A percentile compares a stretch with the other conserved stretches of the same genome.
phyloP scores from a whole-genome alignment of 2,888 invertebrate species.

The Ormyrus labotus region DNA sequence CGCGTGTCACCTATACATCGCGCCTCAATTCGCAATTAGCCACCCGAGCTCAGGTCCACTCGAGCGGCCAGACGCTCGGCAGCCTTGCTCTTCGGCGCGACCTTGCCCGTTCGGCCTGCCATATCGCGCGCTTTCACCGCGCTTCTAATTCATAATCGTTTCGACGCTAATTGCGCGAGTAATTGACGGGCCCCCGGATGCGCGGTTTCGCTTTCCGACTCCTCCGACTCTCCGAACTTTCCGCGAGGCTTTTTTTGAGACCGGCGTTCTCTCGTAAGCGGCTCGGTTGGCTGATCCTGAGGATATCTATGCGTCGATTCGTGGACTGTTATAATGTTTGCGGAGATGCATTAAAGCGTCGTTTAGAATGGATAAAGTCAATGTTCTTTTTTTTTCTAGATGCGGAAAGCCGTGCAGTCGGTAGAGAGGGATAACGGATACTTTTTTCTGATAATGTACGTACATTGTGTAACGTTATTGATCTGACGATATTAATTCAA shows the following conservation, averaged over 20 bases:
- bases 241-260: not conserved
- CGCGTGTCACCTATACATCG: not conserved
- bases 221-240: too few species aligned
- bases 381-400: too few species aligned
- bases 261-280: too few species aligned
- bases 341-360: too few species aligned
- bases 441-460: too few species aligned
- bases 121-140: slow-evolving; percentile 32
- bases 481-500: slow-evolving; percentile 13
- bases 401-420: too few species aligned
- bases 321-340: too few species aligned
- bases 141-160: slow-evolving; percentile 38
- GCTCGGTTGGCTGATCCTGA: too few species aligned
- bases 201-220: slow-evolving; percentile 31
- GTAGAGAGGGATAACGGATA: too few species aligned
- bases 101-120: slow-evolving; percentile 10
- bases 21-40: slow-evolving; percentile 10
- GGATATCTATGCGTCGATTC: too few species aligned
- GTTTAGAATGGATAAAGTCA: too few species aligned
- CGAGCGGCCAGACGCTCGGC: slow-evolving; percentile 6
- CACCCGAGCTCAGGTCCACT: not conserved
- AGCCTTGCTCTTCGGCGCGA: slow-evolving; percentile 12
- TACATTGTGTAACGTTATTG: not conserved
- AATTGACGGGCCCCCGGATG: slow-evolving; percentile 6
- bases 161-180: slow-evolving; percentile 32